A percentile compares a stretch with the other conserved stretches of the same genome.
Evolutionary conservation across 2,113 vertebrate species (phyloP).

Genomic region (Pardalotus punctatus): DNA sequence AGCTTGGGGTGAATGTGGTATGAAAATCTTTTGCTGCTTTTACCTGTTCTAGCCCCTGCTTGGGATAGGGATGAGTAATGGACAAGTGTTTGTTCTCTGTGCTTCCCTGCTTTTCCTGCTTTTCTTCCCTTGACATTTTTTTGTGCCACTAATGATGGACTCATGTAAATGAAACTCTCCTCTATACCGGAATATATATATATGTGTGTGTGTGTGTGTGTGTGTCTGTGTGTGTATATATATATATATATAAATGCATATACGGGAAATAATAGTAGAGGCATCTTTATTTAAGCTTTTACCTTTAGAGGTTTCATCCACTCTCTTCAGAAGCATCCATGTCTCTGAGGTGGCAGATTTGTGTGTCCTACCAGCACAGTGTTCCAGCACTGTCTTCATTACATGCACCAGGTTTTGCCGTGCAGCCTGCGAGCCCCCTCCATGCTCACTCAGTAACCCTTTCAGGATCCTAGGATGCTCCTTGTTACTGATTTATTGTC

Average conservation of each 20-base stretch:
- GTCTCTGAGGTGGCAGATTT: not conserved
- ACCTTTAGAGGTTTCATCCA: not conserved
- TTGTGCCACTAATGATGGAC: not conserved
- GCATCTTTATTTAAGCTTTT: not conserved
- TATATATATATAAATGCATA: not conserved
- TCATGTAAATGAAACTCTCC: rapidly evolving
- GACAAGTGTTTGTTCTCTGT: not conserved
- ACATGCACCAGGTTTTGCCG: not conserved
- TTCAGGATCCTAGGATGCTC: not conserved
- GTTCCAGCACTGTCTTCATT: not conserved
- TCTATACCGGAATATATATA: not conserved
- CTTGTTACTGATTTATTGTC: not conserved
- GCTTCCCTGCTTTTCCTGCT: not conserved
- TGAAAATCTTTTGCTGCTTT: not conserved
- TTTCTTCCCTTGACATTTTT: not conserved
- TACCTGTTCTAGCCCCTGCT: not conserved
- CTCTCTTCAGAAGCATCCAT: not conserved
- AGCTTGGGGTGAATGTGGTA: not conserved
- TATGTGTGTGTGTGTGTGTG: too few relatives aligned
- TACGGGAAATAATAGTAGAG: not conserved
- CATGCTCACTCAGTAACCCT: not conserved
- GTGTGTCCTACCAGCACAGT: not conserved
- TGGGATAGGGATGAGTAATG: not conserved
- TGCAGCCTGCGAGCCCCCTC: not conserved
- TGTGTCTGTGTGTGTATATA: too few relatives aligned